These are phyloP conservation scores for Dryomyza anilis DNA, from an alignment of 2,888 invertebrate species.

Conservation along the genomic window DNA sequence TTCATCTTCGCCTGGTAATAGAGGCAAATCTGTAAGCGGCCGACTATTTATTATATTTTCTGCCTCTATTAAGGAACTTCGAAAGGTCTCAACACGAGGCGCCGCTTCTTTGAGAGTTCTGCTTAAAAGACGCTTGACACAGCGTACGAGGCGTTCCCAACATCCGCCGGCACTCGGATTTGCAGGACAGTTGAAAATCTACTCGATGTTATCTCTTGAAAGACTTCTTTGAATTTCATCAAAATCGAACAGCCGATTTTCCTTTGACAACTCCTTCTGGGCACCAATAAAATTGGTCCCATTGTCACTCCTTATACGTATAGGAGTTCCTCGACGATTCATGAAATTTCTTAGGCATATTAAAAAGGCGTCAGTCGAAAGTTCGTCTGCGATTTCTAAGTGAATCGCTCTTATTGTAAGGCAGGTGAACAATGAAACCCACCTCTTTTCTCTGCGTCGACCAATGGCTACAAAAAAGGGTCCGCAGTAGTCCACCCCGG, in stretches of 20 bases:
- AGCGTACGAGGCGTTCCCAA: slow-evolving; percentile 30
- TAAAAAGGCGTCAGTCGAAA: slow-evolving; percentile 9
- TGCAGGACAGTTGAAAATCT: slow-evolving; percentile 36
- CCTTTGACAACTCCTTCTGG: background rate
- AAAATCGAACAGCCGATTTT: slow-evolving; percentile 1
- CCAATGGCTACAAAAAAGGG: slow-evolving; percentile 11
- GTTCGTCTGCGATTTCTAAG: slow-evolving; percentile 4
- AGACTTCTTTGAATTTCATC: background rate
- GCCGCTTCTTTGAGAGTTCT: slow-evolving; percentile 22
- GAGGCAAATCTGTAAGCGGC: slow-evolving; percentile 28
- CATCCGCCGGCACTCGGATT: too few species aligned
- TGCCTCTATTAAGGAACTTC: slow-evolving; percentile 25
- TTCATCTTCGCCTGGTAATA: slow-evolving; percentile 22
- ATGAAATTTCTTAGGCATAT: slow-evolving; percentile 2
- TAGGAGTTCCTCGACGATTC: slow-evolving; percentile 22
- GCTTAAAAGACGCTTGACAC: slow-evolving; percentile 25
- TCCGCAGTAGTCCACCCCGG: slow-evolving; percentile 32
- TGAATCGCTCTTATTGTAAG: slow-evolving; percentile 15
- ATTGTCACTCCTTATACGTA: slow-evolving; percentile 31
- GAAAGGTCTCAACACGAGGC: slow-evolving; percentile 18
- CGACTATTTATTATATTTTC: slow-evolving; percentile 31
- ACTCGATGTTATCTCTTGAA: slow-evolving; percentile 24
- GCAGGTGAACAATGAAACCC: slow-evolving; percentile 24
- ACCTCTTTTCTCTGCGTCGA: slow-evolving; percentile 19
- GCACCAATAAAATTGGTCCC: slow-evolving; percentile 29